Evolutionary conservation across 2,888 invertebrate species (phyloP), one percentile per base, ranked within the genome.

Genomic region (Plebejus melissa): DNA sequence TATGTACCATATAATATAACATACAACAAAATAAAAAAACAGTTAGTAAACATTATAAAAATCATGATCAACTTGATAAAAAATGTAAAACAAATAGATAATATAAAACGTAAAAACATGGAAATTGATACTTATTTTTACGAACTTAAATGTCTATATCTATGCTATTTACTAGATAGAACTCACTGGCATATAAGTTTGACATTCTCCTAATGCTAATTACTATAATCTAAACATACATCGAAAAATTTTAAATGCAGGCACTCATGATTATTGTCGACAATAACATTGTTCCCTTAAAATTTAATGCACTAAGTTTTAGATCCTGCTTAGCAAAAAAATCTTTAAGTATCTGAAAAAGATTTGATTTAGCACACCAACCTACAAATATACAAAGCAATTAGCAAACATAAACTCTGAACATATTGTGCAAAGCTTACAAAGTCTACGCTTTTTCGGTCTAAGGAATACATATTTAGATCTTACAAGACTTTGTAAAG

Each of bases 101-200:
- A 32, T 65, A 11, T 11, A 11, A 65, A 28, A 32, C 13, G 13
- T 32, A 32, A 65, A 65, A 65, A 5, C 2, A 32, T 65, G 65
- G 28, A 32, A 32, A 32, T 65, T 11, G 32, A 65, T 28, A 60
- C 11, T 28, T 32, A 60, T 32, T 13, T 32, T 32, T 28, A 65
- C 32, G 11, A 4, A 65, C 32, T 32, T 65, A 65, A 60, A 22
- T 5, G 3, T 65, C 16, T 54, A 16, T 16, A 54, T 60, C 22
- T 65, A 65, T 36, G 32, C 54, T 54, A 72, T 9, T 72, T 54
- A 54, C 72, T 72, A 16, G 72, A 72, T 54, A 72, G 72, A 54
- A 72, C 72, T 72, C 72, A 50, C 72, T 72, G 72, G 72, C 72
- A 72, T 72, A 22, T 22, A 22, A 54, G 72, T 71, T 46, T 28